phyloP scores from a whole-genome alignment of 2,113 vertebrate genomes.

The Microcebus ravelobensis region DNA sequence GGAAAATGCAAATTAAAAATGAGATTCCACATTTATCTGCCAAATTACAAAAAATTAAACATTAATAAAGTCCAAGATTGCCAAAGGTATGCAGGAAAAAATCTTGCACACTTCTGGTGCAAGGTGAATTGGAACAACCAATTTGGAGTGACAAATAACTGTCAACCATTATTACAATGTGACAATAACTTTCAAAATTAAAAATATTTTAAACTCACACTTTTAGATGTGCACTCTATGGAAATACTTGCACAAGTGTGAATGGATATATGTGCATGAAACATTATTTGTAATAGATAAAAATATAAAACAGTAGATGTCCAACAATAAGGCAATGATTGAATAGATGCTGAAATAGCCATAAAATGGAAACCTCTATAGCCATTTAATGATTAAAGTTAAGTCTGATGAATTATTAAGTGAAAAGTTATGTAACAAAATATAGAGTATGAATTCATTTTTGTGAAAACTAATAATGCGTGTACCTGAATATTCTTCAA shows the following conservation, averaged over 20 bases:
- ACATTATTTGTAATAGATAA: not conserved
- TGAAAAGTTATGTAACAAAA: not conserved
- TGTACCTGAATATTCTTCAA: not conserved
- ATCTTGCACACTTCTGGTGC: not conserved
- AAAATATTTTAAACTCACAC: not conserved
- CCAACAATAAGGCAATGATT: not conserved
- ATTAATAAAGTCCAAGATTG: not conserved
- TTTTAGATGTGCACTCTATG: slow-evolving; percentile 9
- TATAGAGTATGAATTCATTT: not conserved
- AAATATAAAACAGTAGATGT: not conserved
- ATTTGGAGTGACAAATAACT: slow-evolving; percentile 11
- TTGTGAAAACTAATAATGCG: not conserved
- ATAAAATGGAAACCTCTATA: not conserved
- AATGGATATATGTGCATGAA: not conserved
- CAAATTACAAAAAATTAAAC: slow-evolving; percentile 35
- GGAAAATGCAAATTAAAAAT: slow-evolving; percentile 31
- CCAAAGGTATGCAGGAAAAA: not conserved
- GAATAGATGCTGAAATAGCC: not conserved
- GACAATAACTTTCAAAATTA: slow-evolving; percentile 35
- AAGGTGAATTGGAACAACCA: not conserved
- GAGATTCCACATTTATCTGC: not conserved
- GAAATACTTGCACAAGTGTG: not conserved
- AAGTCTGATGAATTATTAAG: not conserved
- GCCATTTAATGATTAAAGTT: not conserved
- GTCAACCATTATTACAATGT: not conserved